Base-by-base conservation (phyloP, 2,888 invertebrate species). In the Pachliopta kotzebuea region DNA sequence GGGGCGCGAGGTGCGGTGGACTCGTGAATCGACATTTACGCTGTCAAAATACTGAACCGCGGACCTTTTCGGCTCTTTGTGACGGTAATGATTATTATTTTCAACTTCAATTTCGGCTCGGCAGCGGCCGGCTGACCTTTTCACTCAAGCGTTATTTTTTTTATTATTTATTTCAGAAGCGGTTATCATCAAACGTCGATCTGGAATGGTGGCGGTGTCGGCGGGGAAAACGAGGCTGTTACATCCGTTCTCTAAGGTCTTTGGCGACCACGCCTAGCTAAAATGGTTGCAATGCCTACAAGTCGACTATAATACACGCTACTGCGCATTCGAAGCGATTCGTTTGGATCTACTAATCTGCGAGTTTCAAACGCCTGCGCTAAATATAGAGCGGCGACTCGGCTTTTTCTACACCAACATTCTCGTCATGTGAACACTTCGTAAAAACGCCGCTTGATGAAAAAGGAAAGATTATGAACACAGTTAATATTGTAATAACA, bases 161-260 rank as follows among this genome's bases (percentile, higher is more conserved):
- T 77, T 76, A 78, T 60, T 42, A 76, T 82, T 81, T 76, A 79
- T 79, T 83, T 85, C 81, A 78, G 83, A 83, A 79, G 78, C 78
- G 77, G 80, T 87, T 88, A 88, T 88, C 87, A 83, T 85, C 84
- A 81, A 81, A 81, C 79, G 78, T 78, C 73, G 84, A 87, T 86
- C 86, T 83, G 85, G 79, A 82, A 80, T 79, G 71, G 75, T 74
- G 74, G 76, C 76, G 76, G 76, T 76, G 73, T 76, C 75, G 73
- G 77, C 75, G 72, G 72, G 68, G 69, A 73, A 77, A 80, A 76
- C 86, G 86, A 87, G 88, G 87, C 86, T 86, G 83, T 83, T 78
- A 86, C 86, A 88, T 88, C 88, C 89, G 87, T 78, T 86, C 83
- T 77, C 81, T 86, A 81, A 86, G 87, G 85, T 85, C 85, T 81